Evolutionary conservation across 2,888 invertebrate species (phyloP), one percentile per base, ranked within the genome.

Genomic region (Eupithecia inturbata): DNA sequence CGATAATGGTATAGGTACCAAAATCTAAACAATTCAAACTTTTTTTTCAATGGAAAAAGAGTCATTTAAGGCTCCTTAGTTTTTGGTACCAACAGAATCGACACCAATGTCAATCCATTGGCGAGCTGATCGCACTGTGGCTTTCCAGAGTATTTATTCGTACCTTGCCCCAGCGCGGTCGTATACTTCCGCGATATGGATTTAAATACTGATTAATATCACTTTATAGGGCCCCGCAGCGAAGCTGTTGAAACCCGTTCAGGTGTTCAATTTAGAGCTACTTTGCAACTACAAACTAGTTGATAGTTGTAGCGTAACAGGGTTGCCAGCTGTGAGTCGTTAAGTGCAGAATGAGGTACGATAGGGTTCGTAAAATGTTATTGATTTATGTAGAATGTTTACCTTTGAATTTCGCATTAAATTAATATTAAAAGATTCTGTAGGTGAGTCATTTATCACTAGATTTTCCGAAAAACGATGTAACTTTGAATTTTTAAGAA

Each of bases 171-270:
- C 93, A 78, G 76, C 88, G 80, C 84, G 88, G 80, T 85, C 89
- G 89, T 92, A 82, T 84, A 80, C 77, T 68, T 64, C 64, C 82
- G 82, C 87, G 87, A 87, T 89, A 89, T 89, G 85, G 89, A 93
- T 92, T 93, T 93, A 93, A 92, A 94, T 91, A 92, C 90, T 93
- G 91, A 93, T 93, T 92, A 93, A 92, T 92, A 88, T 84, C 85
- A 85, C 79, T 80, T 90, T 91, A 90, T 88, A 89, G 87, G 85
- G 85, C 82, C 85, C 49, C 79, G 76, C 82, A 81, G 81, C 83
- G 79, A 82, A 81, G 74, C 81, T 78, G 76, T 82, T 82, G 81
- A 82, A 84, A 87, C 83, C 86, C 83, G 84, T 90, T 88, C 88
- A 91, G 91, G 91, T 91, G 89, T 87, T 87, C 87, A 88, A 87